Evolutionary conservation across 92 coral and sea anemone species (phyloP).

Genomic region (Epizoanthus stellaris): DNA sequence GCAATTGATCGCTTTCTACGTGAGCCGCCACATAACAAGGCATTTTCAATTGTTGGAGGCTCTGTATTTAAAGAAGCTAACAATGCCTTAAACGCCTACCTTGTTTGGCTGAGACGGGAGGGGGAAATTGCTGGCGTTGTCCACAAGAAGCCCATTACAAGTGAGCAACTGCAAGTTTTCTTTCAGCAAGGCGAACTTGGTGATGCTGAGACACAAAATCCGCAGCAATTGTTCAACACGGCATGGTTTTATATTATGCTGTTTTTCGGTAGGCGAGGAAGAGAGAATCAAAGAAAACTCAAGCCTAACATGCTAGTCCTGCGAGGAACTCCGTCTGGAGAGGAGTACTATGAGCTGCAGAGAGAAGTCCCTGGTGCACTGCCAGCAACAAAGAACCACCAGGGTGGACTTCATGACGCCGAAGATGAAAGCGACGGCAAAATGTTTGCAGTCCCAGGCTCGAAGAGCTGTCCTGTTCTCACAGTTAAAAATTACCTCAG

Average conservation of each 20-base stretch:
- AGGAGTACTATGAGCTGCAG: constrained; percentile 54
- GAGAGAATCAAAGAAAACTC: constrained; percentile 42
- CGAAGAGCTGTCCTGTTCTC: not conserved
- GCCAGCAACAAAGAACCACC: constrained; percentile 51
- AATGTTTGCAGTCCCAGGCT: constrained; percentile 46
- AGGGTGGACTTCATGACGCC: constrained; percentile 42
- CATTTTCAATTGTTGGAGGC: too few species aligned
- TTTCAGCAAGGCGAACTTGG: constrained; percentile 56
- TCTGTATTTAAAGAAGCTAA: too few species aligned
- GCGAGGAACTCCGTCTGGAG: constrained; percentile 46
- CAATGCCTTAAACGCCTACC: too few species aligned
- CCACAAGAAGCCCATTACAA: constrained; percentile 60
- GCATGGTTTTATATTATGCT: not conserved
- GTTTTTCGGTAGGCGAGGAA: constrained; percentile 31
- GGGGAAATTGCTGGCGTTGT: constrained; percentile 61
- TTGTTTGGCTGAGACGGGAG: constrained; percentile 15
- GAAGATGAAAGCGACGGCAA: constrained; percentile 63
- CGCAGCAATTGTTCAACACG: constrained; percentile 49
- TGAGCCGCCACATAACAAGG: too few species aligned
- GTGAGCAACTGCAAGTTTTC: constrained; percentile 49
- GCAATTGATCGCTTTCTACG: too few species aligned
- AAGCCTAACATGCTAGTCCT: constrained; percentile 41
- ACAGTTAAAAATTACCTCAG: too few species aligned
- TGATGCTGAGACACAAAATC: constrained; percentile 52
- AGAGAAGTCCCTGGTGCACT: constrained; percentile 32